Evolutionary conservation across 2,113 vertebrate species (phyloP).

Genomic region (Eulemur macaco): DNA sequence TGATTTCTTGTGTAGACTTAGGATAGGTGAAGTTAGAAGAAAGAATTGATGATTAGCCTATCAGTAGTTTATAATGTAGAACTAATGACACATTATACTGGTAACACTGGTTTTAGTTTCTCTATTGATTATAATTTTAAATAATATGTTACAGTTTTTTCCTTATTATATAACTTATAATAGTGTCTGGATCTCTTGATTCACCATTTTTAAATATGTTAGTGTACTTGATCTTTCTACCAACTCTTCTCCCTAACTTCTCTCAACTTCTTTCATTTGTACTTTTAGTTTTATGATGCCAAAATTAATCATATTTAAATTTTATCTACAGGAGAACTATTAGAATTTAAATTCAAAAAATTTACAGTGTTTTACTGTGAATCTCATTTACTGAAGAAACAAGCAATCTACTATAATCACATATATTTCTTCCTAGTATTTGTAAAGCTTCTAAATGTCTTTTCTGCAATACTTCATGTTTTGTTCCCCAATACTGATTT

Average conservation of each 20-base stretch:
- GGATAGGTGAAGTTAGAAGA: not conserved
- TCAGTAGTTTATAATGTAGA: not conserved
- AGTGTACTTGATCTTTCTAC: not conserved
- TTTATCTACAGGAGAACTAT: not conserved
- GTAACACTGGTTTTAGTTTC: no score
- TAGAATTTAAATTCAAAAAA: not conserved
- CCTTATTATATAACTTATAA: no score
- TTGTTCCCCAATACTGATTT: not conserved
- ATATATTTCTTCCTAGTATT: not conserved
- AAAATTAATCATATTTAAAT: not conserved
- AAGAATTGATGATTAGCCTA: not conserved
- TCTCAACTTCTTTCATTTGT: not conserved
- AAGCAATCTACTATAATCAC: not conserved
- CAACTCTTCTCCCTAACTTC: not conserved
- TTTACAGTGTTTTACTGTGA: not conserved
- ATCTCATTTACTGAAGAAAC: not conserved
- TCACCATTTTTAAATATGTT: not conserved
- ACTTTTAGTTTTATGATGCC: not conserved
- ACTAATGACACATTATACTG: rapidly evolving
- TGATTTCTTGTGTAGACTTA: not conserved
- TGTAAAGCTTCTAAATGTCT: not conserved
- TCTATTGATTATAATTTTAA: not conserved
- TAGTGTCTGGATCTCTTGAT: not conserved
- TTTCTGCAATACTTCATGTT: no score
- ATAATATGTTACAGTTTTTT: not conserved